A percentile compares a stretch with the other conserved stretches of the same genome.
Evolutionary conservation across 2,888 invertebrate genomes (phyloP).

Genomic region (Crematogaster levior): DNA sequence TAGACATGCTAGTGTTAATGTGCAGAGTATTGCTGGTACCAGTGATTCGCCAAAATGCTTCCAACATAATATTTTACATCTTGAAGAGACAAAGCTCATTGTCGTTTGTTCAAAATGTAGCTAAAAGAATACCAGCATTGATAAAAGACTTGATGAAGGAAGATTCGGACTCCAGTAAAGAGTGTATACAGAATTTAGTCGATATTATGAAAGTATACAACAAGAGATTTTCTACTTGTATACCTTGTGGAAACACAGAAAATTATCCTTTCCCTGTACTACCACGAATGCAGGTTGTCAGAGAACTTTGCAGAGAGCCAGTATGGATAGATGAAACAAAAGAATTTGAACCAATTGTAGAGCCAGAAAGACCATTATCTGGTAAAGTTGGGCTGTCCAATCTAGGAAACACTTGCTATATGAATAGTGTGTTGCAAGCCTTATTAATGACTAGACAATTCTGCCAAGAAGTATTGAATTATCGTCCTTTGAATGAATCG

Average conservation of each 20-base stretch:
- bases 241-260: slow-evolving; percentile 81
- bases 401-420: slow-evolving; percentile 95
- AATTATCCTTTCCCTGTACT: slow-evolving; percentile 79
- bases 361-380: slow-evolving; percentile 70
- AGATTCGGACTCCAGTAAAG: slow-evolving; percentile 86
- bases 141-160: slow-evolving; percentile 87
- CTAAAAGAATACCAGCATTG: slow-evolving; percentile 83
- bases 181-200: slow-evolving; percentile 88
- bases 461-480: slow-evolving; percentile 88
- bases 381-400: slow-evolving; percentile 92
- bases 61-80: slow-evolving; percentile 89
- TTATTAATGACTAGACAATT: slow-evolving; percentile 93
- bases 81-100: slow-evolving; percentile 88
- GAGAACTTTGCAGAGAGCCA: slow-evolving; percentile 80
- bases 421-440: slow-evolving; percentile 95
- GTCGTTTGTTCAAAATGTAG: slow-evolving; percentile 88
- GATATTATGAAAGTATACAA: slow-evolving; percentile 87
- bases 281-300: slow-evolving; percentile 78
- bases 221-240: slow-evolving; percentile 86
- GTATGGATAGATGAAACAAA: slow-evolving; percentile 81
- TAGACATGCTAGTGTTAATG: slow-evolving; percentile 88
- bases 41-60: slow-evolving; percentile 87
- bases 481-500: slow-evolving; percentile 71
- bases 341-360: slow-evolving; percentile 63
- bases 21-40: slow-evolving; percentile 88